These are phyloP conservation scores for Sebastes oblongus DNA, from an alignment of 2,797 vertebrate genomes.

Conservation along the genomic window DNA sequence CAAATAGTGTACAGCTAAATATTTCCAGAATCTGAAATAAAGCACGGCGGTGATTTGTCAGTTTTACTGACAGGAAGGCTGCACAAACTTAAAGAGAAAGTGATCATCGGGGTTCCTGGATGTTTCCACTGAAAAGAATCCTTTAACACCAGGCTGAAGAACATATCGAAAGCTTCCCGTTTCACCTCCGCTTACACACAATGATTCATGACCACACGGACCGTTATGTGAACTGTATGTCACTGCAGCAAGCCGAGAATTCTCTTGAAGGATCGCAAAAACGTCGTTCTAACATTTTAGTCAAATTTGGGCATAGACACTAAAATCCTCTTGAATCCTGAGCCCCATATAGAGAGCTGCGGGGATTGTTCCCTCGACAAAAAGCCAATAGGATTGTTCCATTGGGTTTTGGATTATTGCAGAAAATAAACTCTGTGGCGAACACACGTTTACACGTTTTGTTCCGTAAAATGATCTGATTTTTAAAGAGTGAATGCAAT, in stretches of 20 bases:
- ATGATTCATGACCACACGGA: neutral
- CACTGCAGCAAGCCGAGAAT: neutral
- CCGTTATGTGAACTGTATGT: neutral
- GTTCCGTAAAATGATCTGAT: too few species aligned
- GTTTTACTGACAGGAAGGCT: neutral
- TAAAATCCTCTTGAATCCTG: neutral
- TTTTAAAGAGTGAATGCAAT: too few species aligned
- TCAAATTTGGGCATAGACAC: neutral
- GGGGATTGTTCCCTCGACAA: too few species aligned
- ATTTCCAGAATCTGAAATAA: conserved; percentile 26
- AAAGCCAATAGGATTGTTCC: too few species aligned
- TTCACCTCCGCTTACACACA: neutral
- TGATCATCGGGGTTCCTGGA: neutral
- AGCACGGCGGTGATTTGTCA: conserved; percentile 63
- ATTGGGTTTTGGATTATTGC: too few species aligned
- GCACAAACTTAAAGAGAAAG: neutral
- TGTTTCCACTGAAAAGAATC: neutral
- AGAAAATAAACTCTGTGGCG: too few species aligned
- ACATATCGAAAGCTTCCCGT: neutral
- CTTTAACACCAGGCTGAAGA: neutral
- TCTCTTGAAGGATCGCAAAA: neutral
- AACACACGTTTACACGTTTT: too few species aligned
- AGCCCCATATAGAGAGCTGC: neutral
- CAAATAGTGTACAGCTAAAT: neutral
- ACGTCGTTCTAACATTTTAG: neutral